phyloP scores from a whole-genome alignment of 2,113 vertebrate species.

The Oncorhynchus clarkii region DNA sequence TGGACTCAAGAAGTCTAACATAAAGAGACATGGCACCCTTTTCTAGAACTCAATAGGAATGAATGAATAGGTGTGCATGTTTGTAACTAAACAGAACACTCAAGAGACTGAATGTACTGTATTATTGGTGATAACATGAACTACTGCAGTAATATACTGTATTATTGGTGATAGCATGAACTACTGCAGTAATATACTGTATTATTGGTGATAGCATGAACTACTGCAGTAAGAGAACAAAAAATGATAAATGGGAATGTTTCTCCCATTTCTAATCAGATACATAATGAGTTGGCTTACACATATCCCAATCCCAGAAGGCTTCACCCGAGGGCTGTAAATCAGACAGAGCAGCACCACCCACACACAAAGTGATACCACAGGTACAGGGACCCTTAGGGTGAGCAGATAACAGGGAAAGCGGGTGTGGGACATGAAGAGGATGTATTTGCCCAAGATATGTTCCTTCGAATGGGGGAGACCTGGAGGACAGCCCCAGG shows the following conservation, averaged over 20 bases:
- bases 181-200: too few species aligned
- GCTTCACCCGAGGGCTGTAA: constrained; percentile 47
- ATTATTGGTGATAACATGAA: neutral
- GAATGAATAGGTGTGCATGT: neutral
- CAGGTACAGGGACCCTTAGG: constrained; percentile 43
- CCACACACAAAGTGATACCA: constrained; percentile 21
- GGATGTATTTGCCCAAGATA: neutral
- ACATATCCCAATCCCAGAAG: neutral
- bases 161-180: neutral
- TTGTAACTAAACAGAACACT: too few species aligned
- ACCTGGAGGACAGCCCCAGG: neutral
- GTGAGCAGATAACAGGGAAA: neutral
- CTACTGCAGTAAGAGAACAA: too few species aligned
- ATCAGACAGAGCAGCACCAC: constrained; percentile 22
- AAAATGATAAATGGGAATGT: too few species aligned
- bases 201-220: too few species aligned
- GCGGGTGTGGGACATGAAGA: neutral
- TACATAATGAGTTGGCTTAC: too few species aligned
- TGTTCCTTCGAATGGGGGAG: neutral
- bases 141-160: neutral
- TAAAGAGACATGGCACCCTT: neutral
- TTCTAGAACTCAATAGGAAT: neutral
- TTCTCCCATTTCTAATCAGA: too few species aligned
- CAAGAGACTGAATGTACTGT: neutral
- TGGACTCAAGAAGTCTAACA: constrained; percentile 22